Conservation (phyloP, 2,888 invertebrate genomes). For the Napeogenes inachia region DNA sequence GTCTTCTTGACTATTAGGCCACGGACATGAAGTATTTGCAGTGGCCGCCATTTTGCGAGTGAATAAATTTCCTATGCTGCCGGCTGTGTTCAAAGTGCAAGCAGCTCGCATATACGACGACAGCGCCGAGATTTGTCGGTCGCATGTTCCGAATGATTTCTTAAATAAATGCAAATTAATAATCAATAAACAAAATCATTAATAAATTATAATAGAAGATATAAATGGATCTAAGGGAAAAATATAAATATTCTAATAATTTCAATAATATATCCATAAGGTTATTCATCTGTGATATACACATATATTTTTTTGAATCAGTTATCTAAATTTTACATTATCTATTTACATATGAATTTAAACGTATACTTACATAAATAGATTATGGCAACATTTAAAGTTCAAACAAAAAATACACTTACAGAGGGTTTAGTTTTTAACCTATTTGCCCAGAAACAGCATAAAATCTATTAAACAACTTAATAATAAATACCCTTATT, state of each 20-base stretch:
- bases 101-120: conserved; percentile 65
- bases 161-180: conserved; percentile 30
- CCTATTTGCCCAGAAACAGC: too few relatives aligned
- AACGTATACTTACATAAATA: too few relatives aligned
- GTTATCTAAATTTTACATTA: too few relatives aligned
- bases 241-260: background rate
- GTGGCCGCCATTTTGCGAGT: conserved; percentile 66
- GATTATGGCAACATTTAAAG: conserved; percentile 1
- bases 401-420: background rate
- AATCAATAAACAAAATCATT: conserved; percentile 7
- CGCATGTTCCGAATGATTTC: conserved; percentile 55
- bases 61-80: conserved; percentile 52
- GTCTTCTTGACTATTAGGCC: conserved; percentile 94
- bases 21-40: conserved; percentile 72
- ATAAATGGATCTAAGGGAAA: background rate
- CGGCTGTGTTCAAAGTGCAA: conserved; percentile 50
- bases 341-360: too few relatives aligned
- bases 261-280: background rate
- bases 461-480: too few relatives aligned
- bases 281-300: too few relatives aligned
- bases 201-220: background rate
- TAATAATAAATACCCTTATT: too few relatives aligned
- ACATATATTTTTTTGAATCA: too few relatives aligned
- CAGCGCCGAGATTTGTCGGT: conserved; percentile 48
- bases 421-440: background rate